phyloP scores from a whole-genome alignment of 1,140 invertebrate genomes.

The Drosophila bocki region DNA sequence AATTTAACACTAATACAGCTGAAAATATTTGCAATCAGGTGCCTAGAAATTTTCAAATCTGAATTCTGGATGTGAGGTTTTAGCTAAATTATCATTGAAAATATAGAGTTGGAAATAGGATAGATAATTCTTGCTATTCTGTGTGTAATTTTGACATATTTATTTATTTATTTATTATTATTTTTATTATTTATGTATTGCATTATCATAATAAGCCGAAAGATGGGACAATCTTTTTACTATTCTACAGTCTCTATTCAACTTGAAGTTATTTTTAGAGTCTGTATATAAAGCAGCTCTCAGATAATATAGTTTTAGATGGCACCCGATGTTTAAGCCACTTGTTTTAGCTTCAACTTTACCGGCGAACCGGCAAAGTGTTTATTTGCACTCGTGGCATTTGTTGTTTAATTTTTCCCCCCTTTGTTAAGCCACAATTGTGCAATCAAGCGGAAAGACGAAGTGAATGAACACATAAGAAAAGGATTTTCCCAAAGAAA shows the following conservation, averaged over 20 bases:
- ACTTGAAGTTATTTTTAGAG: background rate
- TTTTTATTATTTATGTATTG: background rate
- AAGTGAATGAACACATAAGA: conserved; percentile 68
- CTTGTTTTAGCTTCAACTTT: background rate
- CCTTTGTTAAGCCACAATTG: conserved; percentile 63
- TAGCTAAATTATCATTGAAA: no score
- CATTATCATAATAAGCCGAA: background rate
- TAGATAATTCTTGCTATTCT: no score
- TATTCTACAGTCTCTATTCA: background rate
- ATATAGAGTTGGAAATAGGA: no score
- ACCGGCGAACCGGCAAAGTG: conserved; percentile 54
- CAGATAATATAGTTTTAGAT: background rate
- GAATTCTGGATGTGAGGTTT: background rate
- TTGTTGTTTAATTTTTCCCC: conserved; percentile 56
- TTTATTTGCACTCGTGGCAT: conserved; percentile 57
- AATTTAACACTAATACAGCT: background rate
- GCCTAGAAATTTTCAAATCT: background rate
- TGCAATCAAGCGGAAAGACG: conserved; percentile 66
- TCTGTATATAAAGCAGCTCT: background rate
- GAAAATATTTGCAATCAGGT: background rate
- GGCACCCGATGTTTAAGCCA: background rate
- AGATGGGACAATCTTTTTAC: background rate
- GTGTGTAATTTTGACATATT: no score
- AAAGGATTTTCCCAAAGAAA: conserved; percentile 30
- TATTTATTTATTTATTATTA: no score